A percentile compares a stretch with the other conserved stretches of the same genome.
phyloP scores from a whole-genome alignment of 2,888 invertebrate genomes.

The Hoplodrina blanda region DNA sequence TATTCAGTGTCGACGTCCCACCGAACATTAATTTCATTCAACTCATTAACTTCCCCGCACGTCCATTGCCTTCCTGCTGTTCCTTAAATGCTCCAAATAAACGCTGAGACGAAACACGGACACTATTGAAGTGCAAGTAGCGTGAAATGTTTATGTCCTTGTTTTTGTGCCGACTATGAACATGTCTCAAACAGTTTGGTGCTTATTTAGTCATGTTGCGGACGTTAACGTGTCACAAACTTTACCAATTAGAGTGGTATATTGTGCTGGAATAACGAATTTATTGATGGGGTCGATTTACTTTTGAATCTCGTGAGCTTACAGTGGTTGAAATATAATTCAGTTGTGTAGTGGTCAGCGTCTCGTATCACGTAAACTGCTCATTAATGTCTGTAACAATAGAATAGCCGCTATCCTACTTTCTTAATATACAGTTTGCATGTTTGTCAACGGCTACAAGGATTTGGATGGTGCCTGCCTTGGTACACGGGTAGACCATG shows the following conservation, averaged over 20 bases:
- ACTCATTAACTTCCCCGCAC: conserved; percentile 58
- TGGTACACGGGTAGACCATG: background rate
- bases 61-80: conserved; percentile 56
- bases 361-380: background rate
- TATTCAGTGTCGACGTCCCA: conserved; percentile 27
- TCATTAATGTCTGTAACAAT: background rate
- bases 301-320: background rate
- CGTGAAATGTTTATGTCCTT: conserved; percentile 57
- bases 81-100: conserved; percentile 41
- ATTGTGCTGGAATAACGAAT: conserved; percentile 26
- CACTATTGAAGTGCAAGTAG: conserved; percentile 32
- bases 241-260: conserved; percentile 42
- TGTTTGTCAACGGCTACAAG: background rate
- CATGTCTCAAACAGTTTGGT: conserved; percentile 25
- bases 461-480: background rate
- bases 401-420: too few relatives aligned
- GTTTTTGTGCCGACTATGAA: conserved; percentile 46
- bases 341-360: background rate
- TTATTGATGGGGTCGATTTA: conserved; percentile 4
- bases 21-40: conserved; percentile 61
- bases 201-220: conserved; percentile 4
- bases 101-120: conserved; percentile 17
- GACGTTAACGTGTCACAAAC: conserved; percentile 22
- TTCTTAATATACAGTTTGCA: background rate
- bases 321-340: too few relatives aligned